Base-by-base conservation (phyloP, 2,797 vertebrate species). In the Sphenodon punctatus region DNA sequence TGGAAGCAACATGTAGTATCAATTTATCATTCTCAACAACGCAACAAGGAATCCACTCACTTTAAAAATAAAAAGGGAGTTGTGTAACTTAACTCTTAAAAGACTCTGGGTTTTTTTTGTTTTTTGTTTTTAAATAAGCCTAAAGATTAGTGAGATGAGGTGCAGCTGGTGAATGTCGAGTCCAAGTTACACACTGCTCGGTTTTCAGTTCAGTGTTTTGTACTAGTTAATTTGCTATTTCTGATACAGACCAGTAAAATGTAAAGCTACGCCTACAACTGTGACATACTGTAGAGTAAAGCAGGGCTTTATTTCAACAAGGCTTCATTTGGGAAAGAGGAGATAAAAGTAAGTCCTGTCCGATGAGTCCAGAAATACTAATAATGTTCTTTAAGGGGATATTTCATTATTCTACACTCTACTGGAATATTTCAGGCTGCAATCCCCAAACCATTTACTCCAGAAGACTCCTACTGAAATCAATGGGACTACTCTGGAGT, bases 1-100 rank as follows among this genome's bases (percentile, higher is more conserved):
- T 95, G 95, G 96, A 96, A 97, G 96, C 95, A 97, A 98, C 98
- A 99, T 98, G 97, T 99, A 98, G 97, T 97, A 97, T 97, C 97
- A 98, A 99, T 99, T 98, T 97, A 98, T 99, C 97, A 97, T 97
- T 97, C 97, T 97, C 96, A 95, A 96, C 94, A 97, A 96, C 89
- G 93, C 82, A 93, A 95, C 95, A 96, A 97, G 95, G 96, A 97
- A 97, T 97, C 95, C 88, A 95, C 92, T 95, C 72, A 67, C 92
- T 95, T 96, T 91, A 94, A 95, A 95, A 96, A 95, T 95, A 94
- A 94, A 94, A 92, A 90, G 85, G 85, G 69, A 93, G 91, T 91
- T 96, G 93, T 95, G 94, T 92, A 96, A 96, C 93, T 95, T 95
- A 94, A 96, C 92, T 93, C 94, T 93, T 94, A 82, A 90, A 93